phyloP scores from a whole-genome alignment of 1,140 invertebrate species.

The Zaprionus ornatus region DNA sequence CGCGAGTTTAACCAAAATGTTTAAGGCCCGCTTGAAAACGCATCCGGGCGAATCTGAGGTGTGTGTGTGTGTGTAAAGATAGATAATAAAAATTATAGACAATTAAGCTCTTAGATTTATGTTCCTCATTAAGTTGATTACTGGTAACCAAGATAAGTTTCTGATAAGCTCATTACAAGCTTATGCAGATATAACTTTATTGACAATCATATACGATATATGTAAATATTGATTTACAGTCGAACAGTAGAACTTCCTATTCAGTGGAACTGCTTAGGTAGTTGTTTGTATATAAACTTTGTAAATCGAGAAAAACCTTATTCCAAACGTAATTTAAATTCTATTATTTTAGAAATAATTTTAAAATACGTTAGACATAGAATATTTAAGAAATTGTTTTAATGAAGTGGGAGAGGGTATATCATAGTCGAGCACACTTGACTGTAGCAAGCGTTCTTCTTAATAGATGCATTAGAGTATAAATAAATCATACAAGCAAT shows the following conservation, averaged over 20 bases:
- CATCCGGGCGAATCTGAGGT: constrained; percentile 68
- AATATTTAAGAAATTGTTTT: no score
- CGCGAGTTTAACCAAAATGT: constrained; percentile 77
- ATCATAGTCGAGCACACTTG: no score
- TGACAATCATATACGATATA: background rate
- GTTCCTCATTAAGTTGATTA: background rate
- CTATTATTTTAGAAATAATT: no score
- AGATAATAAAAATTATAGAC: background rate
- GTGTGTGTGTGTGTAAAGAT: constrained; percentile 20
- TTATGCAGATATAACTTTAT: background rate
- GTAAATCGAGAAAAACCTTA: no score
- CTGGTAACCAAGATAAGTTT: background rate
- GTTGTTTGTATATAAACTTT: background rate
- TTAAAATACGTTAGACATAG: no score
- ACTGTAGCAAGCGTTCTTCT: no score
- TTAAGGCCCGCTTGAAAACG: constrained; percentile 76
- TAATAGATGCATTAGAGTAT: background rate
- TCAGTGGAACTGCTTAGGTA: background rate
- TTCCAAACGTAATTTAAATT: no score
- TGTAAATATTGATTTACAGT: background rate
- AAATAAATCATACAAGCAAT: background rate
- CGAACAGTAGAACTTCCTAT: background rate
- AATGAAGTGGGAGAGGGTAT: no score
- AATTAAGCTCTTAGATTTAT: background rate
- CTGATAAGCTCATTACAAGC: background rate